A percentile compares a stretch with the other conserved stretches of the same genome.
phyloP scores from a whole-genome alignment of 2,113 vertebrate genomes.

The Danionella cerebrum region DNA sequence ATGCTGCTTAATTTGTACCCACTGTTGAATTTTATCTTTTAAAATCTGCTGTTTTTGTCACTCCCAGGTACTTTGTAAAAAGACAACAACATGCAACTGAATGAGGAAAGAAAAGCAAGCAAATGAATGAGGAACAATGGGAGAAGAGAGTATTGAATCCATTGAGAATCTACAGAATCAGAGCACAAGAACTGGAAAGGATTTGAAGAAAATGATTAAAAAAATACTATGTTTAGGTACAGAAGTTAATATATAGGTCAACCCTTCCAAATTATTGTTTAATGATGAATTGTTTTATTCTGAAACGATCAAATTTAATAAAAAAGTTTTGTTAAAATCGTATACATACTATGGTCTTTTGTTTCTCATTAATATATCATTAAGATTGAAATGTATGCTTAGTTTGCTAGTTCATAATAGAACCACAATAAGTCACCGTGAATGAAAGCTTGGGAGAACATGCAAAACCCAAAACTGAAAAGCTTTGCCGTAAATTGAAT shows the following conservation, averaged over 20 bases:
- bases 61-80: conserved; percentile 45
- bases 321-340: conserved; percentile 72
- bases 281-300: conserved; percentile 67
- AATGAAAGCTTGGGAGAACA: too few species aligned
- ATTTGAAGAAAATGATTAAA: conserved; percentile 34
- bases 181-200: conserved; percentile 50
- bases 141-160: conserved; percentile 46
- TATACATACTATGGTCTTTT: conserved; percentile 25
- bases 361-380: background rate
- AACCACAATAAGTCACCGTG: too few species aligned
- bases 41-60: background rate
- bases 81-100: conserved; percentile 41
- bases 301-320: conserved; percentile 63
- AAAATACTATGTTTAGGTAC: conserved; percentile 51
- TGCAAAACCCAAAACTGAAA: too few species aligned
- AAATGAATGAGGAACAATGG: conserved; percentile 14
- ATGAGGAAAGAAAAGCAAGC: conserved; percentile 37
- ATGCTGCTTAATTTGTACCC: background rate
- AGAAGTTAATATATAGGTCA: conserved; percentile 49
- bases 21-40: background rate
- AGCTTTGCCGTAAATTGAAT: too few species aligned
- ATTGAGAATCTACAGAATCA: conserved; percentile 49
- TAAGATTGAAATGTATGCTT: too few species aligned
- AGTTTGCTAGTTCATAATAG: too few species aligned
- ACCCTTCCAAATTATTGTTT: conserved; percentile 47